A percentile compares a stretch with the other conserved stretches of the same genome.
These are phyloP conservation scores for Zhengitettix transpicula DNA, from an alignment of 2,888 invertebrate species.

Conservation along the genomic window DNA sequence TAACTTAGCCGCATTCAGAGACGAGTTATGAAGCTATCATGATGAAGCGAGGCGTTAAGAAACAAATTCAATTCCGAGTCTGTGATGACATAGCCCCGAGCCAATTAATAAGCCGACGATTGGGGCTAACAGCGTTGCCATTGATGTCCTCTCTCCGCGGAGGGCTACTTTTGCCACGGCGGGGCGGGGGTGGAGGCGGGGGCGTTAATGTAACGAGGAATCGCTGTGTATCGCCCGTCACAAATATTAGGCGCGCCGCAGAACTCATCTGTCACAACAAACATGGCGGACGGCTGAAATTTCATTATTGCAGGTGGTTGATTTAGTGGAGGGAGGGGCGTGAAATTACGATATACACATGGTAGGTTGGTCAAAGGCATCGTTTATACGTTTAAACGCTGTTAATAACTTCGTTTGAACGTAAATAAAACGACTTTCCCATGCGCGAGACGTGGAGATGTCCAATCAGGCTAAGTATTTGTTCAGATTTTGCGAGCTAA, in stretches of 20 bases:
- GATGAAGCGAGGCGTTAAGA: neutral
- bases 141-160: neutral
- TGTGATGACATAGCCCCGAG: neutral
- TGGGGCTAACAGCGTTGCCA: neutral
- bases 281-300: neutral
- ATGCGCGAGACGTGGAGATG: neutral
- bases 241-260: neutral
- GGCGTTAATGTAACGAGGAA: no score
- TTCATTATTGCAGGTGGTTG: slow-evolving; percentile 1
- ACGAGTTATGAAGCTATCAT: neutral
- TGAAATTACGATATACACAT: slow-evolving; percentile 1
- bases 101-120: neutral
- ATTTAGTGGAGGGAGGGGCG: neutral
- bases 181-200: no score
- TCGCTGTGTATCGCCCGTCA: neutral
- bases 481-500: neutral
- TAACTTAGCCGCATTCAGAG: neutral
- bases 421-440: neutral
- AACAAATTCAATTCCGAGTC: neutral
- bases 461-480: neutral
- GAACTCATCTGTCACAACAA: neutral
- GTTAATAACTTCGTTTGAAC: slow-evolving; percentile 1
- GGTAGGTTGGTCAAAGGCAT: neutral
- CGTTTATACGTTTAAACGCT: slow-evolving; percentile 2
- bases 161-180: no score